phyloP scores from a whole-genome alignment of 30 jellyfish, hydroid and myxozoan genomes.

The Mastigias papua region DNA sequence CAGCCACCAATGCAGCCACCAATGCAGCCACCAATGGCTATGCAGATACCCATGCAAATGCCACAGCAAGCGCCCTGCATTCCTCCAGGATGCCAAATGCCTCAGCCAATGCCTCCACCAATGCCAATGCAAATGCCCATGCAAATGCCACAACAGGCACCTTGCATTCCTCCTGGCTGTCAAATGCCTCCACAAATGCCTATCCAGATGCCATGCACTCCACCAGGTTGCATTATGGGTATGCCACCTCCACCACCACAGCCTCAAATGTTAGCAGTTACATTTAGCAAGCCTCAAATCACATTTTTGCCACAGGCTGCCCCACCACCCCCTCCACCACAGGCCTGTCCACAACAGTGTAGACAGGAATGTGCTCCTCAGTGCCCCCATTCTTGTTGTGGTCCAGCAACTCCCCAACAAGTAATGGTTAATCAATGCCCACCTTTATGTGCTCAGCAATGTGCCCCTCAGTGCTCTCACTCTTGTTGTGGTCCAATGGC shows the following conservation, averaged over 20 bases:
- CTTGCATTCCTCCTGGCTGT: too few relatives aligned
- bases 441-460: constrained; percentile 75
- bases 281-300: constrained; percentile 57
- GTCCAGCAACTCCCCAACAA: constrained; percentile 77
- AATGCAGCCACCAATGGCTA: constrained; percentile 44
- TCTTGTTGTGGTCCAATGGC: constrained; percentile 78
- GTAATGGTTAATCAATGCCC: constrained; percentile 76
- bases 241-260: constrained; percentile 79
- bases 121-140: constrained; percentile 58
- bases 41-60: constrained; percentile 61
- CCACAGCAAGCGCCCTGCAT: constrained; percentile 62
- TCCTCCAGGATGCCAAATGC: constrained; percentile 63
- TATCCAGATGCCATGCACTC: constrained; percentile 64
- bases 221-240: constrained; percentile 64
- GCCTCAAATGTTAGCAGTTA: constrained; percentile 62
- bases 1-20: constrained; percentile 36
- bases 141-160: constrained; percentile 62
- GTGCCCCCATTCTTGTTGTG: constrained; percentile 75
- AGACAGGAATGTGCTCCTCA: constrained; percentile 76
- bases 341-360: constrained; percentile 70
- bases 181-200: constrained; percentile 73
- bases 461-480: constrained; percentile 84
- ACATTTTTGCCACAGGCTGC: constrained; percentile 62
- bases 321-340: constrained; percentile 73
- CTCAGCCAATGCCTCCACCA: constrained; percentile 29